These are phyloP conservation scores for Colistium nudipinnis DNA, from an alignment of 2,113 vertebrate genomes.

Conservation along the genomic window DNA sequence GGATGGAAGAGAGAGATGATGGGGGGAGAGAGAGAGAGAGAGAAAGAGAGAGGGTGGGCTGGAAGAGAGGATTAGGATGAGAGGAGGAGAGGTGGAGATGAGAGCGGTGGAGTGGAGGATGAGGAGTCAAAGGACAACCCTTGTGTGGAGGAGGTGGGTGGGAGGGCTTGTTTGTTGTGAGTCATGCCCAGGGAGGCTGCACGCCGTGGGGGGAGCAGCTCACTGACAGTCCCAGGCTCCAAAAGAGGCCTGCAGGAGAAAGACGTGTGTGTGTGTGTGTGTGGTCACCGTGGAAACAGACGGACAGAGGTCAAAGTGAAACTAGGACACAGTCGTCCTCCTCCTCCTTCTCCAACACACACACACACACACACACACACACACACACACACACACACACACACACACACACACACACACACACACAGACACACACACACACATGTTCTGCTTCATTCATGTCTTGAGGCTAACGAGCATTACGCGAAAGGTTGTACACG, in stretches of 20 bases:
- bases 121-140: slow-evolving; percentile 29
- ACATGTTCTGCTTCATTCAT: slow-evolving; percentile 34
- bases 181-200: slow-evolving; percentile 58
- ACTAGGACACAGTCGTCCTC: slow-evolving; percentile 34
- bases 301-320: slow-evolving; percentile 58
- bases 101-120: slow-evolving; percentile 13
- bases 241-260: slow-evolving; percentile 55
- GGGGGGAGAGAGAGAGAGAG: background rate
- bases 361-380: slow-evolving; percentile 14
- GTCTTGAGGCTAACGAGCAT: slow-evolving; percentile 30
- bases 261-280: slow-evolving; percentile 37
- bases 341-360: slow-evolving; percentile 2
- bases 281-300: slow-evolving; percentile 34
- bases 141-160: slow-evolving; percentile 20
- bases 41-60: background rate
- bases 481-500: slow-evolving; percentile 24
- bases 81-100: slow-evolving; percentile 22
- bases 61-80: slow-evolving; percentile 26
- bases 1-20: slow-evolving; percentile 50
- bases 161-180: slow-evolving; percentile 32
- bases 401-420: slow-evolving; percentile 41
- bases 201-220: slow-evolving; percentile 47
- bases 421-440: slow-evolving; percentile 38
- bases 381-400: slow-evolving; percentile 37
- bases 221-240: slow-evolving; percentile 60